phyloP scores from a whole-genome alignment of 1,140 invertebrate genomes.

The Gonioctena quinquepunctata region DNA sequence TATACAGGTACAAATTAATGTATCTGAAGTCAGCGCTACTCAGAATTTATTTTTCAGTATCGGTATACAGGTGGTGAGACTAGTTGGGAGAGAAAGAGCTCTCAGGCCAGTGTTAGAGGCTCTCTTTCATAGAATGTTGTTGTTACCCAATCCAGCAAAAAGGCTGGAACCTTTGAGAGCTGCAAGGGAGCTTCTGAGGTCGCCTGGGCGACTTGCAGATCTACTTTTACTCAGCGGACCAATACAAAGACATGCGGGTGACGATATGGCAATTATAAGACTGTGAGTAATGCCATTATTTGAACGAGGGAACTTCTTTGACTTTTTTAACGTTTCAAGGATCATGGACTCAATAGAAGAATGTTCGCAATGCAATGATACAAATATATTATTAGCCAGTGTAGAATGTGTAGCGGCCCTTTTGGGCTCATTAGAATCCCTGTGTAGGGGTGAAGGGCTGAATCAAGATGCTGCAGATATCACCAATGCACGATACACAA shows the following conservation, averaged over 20 bases:
- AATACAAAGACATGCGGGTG: conserved; percentile 75
- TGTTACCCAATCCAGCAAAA: conserved; percentile 83
- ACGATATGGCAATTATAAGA: conserved; percentile 88
- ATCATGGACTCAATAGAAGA: conserved; percentile 92
- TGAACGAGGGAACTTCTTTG: too few species aligned
- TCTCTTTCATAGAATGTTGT: conserved; percentile 87
- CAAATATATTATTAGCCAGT: conserved; percentile 75
- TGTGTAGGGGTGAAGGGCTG: conserved; percentile 73
- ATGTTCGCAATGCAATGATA: conserved; percentile 67
- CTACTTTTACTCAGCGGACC: conserved; percentile 75
- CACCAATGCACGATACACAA: conserved; percentile 73
- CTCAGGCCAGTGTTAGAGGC: conserved; percentile 88
- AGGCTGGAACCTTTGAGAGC: conserved; percentile 83
- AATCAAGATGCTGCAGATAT: conserved; percentile 63
- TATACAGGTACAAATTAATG: conserved; percentile 73
- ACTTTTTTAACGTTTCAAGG: conserved; percentile 66
- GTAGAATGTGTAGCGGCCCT: conserved; percentile 85
- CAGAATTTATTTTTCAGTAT: conserved; percentile 63
- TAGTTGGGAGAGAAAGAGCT: conserved; percentile 82
- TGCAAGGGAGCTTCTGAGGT: conserved; percentile 74
- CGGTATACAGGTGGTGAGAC: conserved; percentile 81
- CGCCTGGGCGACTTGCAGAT: conserved; percentile 72
- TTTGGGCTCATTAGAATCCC: conserved; percentile 78
- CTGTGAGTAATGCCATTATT: conserved; percentile 71
- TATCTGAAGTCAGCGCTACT: background rate